Evolutionary conservation across 2,113 vertebrate species (phyloP).

Genomic region (Megaptera novaeangliae): DNA sequence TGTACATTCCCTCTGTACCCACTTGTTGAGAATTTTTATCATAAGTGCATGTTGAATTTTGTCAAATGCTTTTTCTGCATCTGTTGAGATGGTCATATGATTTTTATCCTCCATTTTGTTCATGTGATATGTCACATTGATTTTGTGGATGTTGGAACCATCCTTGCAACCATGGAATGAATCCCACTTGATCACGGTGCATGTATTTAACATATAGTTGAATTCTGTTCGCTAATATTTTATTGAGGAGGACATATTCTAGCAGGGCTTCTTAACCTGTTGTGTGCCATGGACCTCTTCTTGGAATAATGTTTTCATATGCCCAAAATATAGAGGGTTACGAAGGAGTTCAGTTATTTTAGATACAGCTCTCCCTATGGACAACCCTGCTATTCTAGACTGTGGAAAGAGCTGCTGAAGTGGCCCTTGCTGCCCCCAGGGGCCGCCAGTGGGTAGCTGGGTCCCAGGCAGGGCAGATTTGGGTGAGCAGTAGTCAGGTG

Average conservation of each 20-base stretch:
- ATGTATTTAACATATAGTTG: neutral
- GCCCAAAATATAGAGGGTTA: neutral
- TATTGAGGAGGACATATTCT: neutral
- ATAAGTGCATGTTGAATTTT: neutral
- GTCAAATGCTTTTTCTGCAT: neutral
- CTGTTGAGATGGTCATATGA: neutral
- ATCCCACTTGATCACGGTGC: neutral
- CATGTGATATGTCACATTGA: accelerated
- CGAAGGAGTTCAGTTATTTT: accelerated
- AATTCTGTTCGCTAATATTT: neutral
- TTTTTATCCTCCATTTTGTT: neutral
- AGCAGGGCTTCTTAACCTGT: neutral
- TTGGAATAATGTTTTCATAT: neutral
- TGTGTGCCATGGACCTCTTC: neutral
- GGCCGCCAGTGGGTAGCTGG: neutral
- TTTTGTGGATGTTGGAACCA: neutral
- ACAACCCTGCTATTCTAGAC: neutral
- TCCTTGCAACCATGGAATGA: neutral
- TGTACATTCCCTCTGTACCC: neutral
- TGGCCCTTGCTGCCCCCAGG: neutral
- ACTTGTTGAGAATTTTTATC: neutral
- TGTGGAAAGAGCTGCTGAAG: neutral
- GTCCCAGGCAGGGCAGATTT: neutral
- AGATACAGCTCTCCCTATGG: neutral
- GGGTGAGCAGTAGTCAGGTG: no score